These are phyloP conservation scores for Micromussa lordhowensis DNA, from an alignment of 92 coral and sea anemone species.

Conservation along the genomic window DNA sequence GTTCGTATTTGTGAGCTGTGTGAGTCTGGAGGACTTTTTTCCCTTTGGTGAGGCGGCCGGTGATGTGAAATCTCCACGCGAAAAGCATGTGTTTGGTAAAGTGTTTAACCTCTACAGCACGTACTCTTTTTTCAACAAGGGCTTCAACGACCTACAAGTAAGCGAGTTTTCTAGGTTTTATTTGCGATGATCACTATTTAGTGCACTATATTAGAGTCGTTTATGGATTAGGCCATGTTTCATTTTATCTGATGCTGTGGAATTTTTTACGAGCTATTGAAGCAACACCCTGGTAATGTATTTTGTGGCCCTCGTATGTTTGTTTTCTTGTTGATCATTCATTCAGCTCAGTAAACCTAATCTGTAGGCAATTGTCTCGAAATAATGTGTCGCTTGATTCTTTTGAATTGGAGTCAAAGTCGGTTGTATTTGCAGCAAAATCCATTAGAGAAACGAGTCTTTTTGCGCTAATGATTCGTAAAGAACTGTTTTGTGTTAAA, in stretches of 20 bases:
- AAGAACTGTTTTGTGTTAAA: conserved; percentile 44
- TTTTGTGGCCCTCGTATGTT: neutral
- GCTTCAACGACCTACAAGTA: conserved; percentile 62
- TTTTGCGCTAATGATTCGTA: neutral
- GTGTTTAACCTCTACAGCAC: conserved; percentile 61
- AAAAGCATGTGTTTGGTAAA: conserved; percentile 31
- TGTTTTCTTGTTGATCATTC: conserved; percentile 1
- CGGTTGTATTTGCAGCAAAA: neutral
- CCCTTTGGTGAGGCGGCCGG: conserved; percentile 72
- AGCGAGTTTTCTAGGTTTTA: conserved; percentile 12
- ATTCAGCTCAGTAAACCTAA: neutral
- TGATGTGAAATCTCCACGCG: conserved; percentile 38
- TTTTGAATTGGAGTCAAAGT: neutral
- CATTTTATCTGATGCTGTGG: neutral
- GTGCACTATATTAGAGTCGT: neutral
- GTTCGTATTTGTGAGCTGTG: conserved; percentile 38
- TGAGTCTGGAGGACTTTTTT: conserved; percentile 67
- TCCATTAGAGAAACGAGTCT: neutral
- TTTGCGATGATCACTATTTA: neutral
- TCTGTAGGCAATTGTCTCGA: conserved; percentile 10
- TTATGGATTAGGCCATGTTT: neutral
- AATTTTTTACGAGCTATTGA: conserved; percentile 6
- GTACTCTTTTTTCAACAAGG: conserved; percentile 61
- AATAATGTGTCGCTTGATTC: neutral
- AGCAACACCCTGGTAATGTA: conserved; percentile 12